These are phyloP conservation scores for Bungarus multicinctus DNA, from an alignment of 2,113 vertebrate species.

Conservation along the genomic window DNA sequence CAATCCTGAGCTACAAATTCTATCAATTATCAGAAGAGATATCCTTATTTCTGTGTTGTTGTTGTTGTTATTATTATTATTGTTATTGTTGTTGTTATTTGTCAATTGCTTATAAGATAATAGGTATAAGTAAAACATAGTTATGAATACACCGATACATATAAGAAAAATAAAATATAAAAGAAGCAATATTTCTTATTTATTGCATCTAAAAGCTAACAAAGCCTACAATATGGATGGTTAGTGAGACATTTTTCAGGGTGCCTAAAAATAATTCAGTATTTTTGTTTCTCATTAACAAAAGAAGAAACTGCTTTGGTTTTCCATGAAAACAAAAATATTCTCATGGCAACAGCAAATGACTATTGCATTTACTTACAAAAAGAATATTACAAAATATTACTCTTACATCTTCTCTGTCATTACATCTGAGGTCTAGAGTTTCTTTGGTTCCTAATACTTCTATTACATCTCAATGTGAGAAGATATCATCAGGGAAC, in stretches of 20 bases:
- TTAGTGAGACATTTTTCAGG: neutral
- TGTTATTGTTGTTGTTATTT: too few species aligned
- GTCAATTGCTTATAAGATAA: too few species aligned
- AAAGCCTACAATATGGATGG: neutral
- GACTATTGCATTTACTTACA: neutral
- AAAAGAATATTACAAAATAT: neutral
- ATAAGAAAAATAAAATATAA: too few species aligned
- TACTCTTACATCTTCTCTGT: neutral
- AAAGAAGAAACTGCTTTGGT: neutral
- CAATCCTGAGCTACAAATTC: too few species aligned
- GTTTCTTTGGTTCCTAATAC: neutral
- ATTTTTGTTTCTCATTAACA: neutral
- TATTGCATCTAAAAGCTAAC: neutral
- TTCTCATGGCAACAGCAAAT: neutral
- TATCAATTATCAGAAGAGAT: neutral
- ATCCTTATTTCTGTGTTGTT: too few species aligned
- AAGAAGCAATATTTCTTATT: too few species aligned
- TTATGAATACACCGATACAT: too few species aligned
- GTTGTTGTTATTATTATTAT: too few species aligned
- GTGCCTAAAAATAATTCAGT: neutral
- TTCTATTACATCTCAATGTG: neutral
- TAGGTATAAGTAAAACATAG: too few species aligned
- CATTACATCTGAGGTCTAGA: neutral
- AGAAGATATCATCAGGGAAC: neutral
- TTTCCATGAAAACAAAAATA: neutral